Base-by-base conservation (phyloP, 2,113 vertebrate genomes). In the Synchiropus splendidus region DNA sequence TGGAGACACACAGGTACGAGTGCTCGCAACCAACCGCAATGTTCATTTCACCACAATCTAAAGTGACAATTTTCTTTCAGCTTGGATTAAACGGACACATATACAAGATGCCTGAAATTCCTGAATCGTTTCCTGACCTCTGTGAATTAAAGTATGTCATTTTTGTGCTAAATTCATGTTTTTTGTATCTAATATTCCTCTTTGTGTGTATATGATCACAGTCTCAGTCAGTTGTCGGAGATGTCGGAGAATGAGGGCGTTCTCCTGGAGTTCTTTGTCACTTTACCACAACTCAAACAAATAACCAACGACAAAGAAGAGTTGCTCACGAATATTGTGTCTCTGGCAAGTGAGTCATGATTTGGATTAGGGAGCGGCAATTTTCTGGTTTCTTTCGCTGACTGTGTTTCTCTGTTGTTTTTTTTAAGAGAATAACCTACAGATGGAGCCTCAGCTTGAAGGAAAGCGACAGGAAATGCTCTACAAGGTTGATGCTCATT, bases 81-180 rank as follows among this genome's bases (percentile, higher is more conserved):
- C 83, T 85, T 57, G 90, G 87, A 45, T 78, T 92, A 14, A 96
- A 98, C 13, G 94, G 91, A 58, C 87, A 90, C 65, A 85, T 89
- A 51, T 98, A 98, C 79, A 97, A 87, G 87, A 98, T 98, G 95
- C 95, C 95, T 17, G 94, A 98, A 57, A 78, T 98, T 60, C 95
- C 94, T 2, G 95, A 97, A 44, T 68, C 82, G 0, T 98, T 98
- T 82, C 83, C 91, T 68, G 94, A 98, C 60, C 89, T 98, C 44
- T 84, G 83, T 49, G 93, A 97, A 60, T 70, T 95, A 63, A 94
- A 90, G 95, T 98, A 89, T 83, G 59, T 33, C 37, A 40, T 49
- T 40, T 3, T n/a, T 27, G 4, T 27, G 8, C 8, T 27, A 32
- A 18, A 35, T 12, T 33, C 9, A 6, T 11, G 16, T 12, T 42